A percentile compares a stretch with the other conserved stretches of the same genome.
Conservation (phyloP, 2,113 vertebrate genomes). For the Probosciger aterrimus region DNA sequence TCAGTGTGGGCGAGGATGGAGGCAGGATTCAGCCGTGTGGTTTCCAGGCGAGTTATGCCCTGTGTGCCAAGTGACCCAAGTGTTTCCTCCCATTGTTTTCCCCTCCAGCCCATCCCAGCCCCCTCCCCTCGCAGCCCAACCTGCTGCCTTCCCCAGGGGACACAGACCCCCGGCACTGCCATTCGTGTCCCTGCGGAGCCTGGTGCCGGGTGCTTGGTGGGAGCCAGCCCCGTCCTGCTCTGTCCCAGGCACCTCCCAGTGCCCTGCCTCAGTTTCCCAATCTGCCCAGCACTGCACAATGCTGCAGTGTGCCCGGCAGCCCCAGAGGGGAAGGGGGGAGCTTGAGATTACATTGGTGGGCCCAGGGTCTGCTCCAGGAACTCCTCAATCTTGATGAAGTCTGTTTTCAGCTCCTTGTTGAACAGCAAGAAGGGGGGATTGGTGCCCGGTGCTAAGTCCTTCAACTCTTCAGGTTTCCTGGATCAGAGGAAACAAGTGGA, state of each 20-base stretch:
- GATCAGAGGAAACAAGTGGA: neutral
- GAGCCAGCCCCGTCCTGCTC: accelerated
- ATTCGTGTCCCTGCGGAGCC: too few species aligned
- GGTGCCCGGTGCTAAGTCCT: slow-evolving; percentile 89
- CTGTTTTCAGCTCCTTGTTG: slow-evolving; percentile 93
- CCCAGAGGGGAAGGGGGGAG: neutral
- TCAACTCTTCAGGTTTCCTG: slow-evolving; percentile 92
- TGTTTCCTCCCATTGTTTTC: neutral
- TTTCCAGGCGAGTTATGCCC: neutral
- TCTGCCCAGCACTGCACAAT: neutral
- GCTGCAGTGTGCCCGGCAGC: neutral
- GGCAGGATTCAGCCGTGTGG: neutral
- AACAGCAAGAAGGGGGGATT: slow-evolving; percentile 93
- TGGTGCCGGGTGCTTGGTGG: neutral
- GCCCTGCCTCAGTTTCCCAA: neutral
- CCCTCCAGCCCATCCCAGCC: accelerated
- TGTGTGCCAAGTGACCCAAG: neutral
- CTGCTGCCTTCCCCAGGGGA: accelerated
- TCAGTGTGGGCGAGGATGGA: neutral
- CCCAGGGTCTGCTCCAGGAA: slow-evolving; percentile 91
- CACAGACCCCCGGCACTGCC: accelerated
- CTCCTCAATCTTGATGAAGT: slow-evolving; percentile 98
- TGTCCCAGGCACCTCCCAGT: neutral
- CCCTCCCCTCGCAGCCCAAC: too few species aligned
- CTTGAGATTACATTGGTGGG: slow-evolving; percentile 83